These are phyloP conservation scores for Rhinatrema bivittatum DNA, from an alignment of 2,797 vertebrate species.

Conservation along the genomic window DNA sequence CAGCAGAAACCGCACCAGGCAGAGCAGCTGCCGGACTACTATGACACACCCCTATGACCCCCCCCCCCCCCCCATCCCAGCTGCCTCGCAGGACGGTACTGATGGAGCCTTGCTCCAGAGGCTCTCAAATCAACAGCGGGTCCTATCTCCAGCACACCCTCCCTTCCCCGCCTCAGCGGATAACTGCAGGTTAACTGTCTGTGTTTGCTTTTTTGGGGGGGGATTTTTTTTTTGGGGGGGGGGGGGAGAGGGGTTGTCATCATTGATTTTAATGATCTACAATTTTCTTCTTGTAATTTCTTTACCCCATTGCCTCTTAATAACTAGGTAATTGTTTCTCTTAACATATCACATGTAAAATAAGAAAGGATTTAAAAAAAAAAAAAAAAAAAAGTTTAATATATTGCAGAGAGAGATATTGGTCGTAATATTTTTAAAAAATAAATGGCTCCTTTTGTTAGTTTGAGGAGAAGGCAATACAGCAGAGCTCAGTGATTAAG, in stretches of 20 bases:
- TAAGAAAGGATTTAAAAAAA: conserved; percentile 33
- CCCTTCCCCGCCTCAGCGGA: conserved; percentile 31
- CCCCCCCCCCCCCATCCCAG: conserved; percentile 27
- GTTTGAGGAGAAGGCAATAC: conserved; percentile 72
- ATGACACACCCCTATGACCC: conserved; percentile 87
- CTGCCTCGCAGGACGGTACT: conserved; percentile 23
- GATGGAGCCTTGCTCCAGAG: conserved; percentile 26
- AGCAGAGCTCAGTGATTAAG: conserved; percentile 84
- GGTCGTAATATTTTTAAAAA: conserved; percentile 69
- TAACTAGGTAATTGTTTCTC: no score
- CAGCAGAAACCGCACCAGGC: conserved; percentile 52
- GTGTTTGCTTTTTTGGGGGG: no score
- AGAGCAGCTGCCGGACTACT: conserved; percentile 59
- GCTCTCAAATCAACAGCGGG: conserved; percentile 45
- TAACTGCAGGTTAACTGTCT: conserved; percentile 34
- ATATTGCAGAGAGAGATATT: conserved; percentile 69
- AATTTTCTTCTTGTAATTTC: conserved; percentile 52
- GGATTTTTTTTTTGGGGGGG: no score
- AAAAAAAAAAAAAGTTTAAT: conserved; percentile 66
- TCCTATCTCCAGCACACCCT: conserved; percentile 32
- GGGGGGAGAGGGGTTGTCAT: no score
- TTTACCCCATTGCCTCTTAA: conserved; percentile 49
- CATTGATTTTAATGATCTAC: conserved; percentile 47
- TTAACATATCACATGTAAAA: conserved; percentile 64
- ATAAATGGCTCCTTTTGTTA: conserved; percentile 62